Evolutionary conservation across 35 echinoderm and acorn worm species (phyloP).

Genomic region (Eucidaris tribuloides): DNA sequence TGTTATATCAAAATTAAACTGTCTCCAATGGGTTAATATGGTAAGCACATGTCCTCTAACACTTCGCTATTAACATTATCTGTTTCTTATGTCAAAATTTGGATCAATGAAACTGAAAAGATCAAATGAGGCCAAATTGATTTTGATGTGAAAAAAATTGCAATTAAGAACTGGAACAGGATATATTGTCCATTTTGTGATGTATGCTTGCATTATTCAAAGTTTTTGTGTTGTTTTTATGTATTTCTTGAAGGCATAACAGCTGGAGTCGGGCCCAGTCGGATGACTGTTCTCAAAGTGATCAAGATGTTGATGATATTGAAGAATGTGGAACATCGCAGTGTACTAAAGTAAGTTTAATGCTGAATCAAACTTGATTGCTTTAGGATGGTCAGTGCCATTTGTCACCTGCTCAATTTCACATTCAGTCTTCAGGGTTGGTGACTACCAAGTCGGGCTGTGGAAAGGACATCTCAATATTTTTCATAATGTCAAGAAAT

Average conservation of each 20-base stretch:
- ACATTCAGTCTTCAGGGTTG: no score
- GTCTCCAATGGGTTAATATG: neutral
- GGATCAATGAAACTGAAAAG: no score
- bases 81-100: neutral
- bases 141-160: no score
- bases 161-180: no score
- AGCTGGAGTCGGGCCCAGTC: conserved; percentile 14
- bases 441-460: no score
- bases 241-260: neutral
- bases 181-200: neutral
- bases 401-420: no score
- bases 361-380: no score
- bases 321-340: conserved; percentile 3
- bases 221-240: neutral
- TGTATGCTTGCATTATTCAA: neutral
- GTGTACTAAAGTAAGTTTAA: conserved; percentile 6
- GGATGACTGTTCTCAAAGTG: neutral
- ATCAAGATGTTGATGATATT: neutral
- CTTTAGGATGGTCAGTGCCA: no score
- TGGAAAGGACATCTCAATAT: no score
- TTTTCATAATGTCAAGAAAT: no score
- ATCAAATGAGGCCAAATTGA: no score
- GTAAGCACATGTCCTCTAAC: neutral
- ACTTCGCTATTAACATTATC: neutral
- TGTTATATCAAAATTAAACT: neutral